phyloP scores from a whole-genome alignment of 2,888 invertebrate genomes.

The Watsonalla cultraria region DNA sequence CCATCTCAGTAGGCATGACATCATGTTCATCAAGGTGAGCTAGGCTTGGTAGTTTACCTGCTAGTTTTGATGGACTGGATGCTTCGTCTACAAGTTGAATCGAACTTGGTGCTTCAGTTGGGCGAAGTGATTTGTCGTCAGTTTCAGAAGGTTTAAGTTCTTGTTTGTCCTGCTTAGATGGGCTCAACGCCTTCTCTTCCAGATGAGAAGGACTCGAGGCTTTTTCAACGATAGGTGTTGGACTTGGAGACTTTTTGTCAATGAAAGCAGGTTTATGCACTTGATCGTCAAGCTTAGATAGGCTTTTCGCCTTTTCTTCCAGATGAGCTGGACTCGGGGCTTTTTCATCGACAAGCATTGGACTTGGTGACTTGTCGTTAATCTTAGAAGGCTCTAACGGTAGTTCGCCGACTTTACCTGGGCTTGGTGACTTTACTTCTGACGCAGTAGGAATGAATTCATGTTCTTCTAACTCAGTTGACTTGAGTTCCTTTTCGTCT shows the following conservation, averaged over 20 bases:
- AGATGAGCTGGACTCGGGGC: conserved; percentile 1
- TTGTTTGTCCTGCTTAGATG: background rate
- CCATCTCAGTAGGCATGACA: background rate
- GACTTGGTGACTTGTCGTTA: no score
- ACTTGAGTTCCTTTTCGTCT: no score
- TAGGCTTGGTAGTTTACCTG: conserved; percentile 10
- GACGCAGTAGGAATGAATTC: no score
- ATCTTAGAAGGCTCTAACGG: no score
- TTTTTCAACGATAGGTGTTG: background rate
- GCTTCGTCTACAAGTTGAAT: background rate
- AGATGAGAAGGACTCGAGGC: background rate
- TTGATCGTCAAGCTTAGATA: background rate
- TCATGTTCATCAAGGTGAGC: background rate
- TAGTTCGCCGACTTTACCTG: background rate
- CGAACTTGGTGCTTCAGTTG: conserved; percentile 1
- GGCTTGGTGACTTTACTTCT: no score
- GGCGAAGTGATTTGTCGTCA: conserved; percentile 3
- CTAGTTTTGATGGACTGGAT: conserved; percentile 4
- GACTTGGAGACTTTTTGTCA: background rate
- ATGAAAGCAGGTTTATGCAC: background rate
- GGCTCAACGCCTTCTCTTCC: conserved; percentile 13
- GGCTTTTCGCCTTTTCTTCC: conserved; percentile 2
- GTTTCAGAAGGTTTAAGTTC: conserved; percentile 1
- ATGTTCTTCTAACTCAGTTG: no score
- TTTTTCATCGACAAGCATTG: no score